Percentiles rank a stretch among this genome's conserved stretches.
These are phyloP conservation scores for Tuta absoluta DNA, from an alignment of 2,888 invertebrate species.

Conservation along the genomic window DNA sequence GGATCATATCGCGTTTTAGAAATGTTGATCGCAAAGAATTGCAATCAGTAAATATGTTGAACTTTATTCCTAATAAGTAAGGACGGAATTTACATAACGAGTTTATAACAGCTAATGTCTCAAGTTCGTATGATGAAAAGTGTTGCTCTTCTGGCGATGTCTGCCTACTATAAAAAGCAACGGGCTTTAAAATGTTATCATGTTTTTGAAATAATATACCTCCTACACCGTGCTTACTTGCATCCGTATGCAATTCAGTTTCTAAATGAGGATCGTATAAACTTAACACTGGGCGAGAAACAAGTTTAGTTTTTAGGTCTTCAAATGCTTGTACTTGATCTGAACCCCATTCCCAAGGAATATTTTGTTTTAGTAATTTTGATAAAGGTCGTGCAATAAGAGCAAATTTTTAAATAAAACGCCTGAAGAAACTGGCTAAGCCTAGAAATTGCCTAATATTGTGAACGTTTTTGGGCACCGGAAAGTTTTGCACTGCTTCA, in stretches of 20 bases:
- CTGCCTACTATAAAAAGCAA: no score
- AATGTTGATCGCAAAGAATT: slow-evolving; percentile 30
- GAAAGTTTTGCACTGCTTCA: slow-evolving; percentile 13
- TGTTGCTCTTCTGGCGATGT: slow-evolving; percentile 6
- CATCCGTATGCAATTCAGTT: neutral
- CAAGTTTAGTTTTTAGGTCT: neutral
- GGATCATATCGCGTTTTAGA: slow-evolving; percentile 33
- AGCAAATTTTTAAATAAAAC: slow-evolving; percentile 8
- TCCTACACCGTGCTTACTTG: no score
- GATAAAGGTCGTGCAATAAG: neutral
- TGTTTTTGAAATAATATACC: no score
- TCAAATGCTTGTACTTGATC: neutral
- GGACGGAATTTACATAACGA: slow-evolving; percentile 28
- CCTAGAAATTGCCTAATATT: slow-evolving; percentile 8
- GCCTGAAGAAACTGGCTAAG: slow-evolving; percentile 9
- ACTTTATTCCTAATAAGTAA: slow-evolving; percentile 20
- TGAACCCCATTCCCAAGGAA: neutral
- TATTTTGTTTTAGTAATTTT: slow-evolving; percentile 1
- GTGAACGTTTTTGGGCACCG: slow-evolving; percentile 1
- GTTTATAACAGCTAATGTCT: slow-evolving; percentile 9
- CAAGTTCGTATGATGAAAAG: neutral
- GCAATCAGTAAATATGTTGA: slow-evolving; percentile 29
- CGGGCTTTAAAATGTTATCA: no score
- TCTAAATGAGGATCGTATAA: neutral
- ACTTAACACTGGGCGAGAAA: neutral